Evolutionary conservation across 2,797 vertebrate genomes (phyloP).

Genomic region (Leptoclinus maculatus): DNA sequence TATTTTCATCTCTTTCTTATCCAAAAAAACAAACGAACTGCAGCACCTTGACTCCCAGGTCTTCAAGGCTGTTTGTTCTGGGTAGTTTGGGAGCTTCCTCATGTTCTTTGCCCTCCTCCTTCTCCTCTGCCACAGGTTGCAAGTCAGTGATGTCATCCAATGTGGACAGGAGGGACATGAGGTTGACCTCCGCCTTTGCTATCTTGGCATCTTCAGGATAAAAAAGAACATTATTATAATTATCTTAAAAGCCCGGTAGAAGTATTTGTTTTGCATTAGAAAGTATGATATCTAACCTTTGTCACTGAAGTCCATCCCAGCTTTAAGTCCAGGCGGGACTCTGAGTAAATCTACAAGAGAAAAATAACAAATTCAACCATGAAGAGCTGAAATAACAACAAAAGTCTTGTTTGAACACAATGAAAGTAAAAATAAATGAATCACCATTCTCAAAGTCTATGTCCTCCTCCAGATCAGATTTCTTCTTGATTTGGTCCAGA

Average conservation of each 20-base stretch:
- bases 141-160: slow-evolving; percentile 78
- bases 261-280: neutral
- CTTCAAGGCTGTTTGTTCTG: slow-evolving; percentile 91
- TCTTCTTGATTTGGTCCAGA: slow-evolving; percentile 88
- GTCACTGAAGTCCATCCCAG: slow-evolving; percentile 88
- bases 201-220: slow-evolving; percentile 71
- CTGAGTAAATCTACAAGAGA: slow-evolving; percentile 85
- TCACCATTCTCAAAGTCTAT: slow-evolving; percentile 91
- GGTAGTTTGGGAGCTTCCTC: slow-evolving; percentile 70
- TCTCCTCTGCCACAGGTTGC: slow-evolving; percentile 70
- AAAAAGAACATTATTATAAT: neutral
- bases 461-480: slow-evolving; percentile 87
- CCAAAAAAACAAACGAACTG: neutral
- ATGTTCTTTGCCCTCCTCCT: slow-evolving; percentile 52
- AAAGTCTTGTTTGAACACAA: neutral
- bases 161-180: slow-evolving; percentile 81
- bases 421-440: neutral
- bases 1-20: neutral
- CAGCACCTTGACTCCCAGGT: slow-evolving; percentile 89
- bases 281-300: slow-evolving; percentile 79
- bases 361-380: slow-evolving; percentile 4
- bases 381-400: neutral
- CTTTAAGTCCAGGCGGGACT: slow-evolving; percentile 88
- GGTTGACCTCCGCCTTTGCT: slow-evolving; percentile 79
- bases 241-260: neutral